Evolutionary conservation across 2,797 vertebrate species (phyloP).

Genomic region (Sebastes matsubarae): DNA sequence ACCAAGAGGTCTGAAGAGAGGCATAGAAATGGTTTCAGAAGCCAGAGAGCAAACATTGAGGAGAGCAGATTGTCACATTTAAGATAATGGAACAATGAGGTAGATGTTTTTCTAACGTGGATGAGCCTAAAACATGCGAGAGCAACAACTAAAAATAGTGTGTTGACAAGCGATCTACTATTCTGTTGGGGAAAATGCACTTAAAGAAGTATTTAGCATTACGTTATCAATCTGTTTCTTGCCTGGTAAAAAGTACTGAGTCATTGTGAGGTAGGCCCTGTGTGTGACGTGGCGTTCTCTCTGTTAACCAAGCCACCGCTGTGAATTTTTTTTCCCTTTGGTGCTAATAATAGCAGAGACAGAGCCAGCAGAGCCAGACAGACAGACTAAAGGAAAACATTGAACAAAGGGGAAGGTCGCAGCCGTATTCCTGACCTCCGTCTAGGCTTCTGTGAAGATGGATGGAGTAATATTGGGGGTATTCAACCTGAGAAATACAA

Average conservation of each 20-base stretch:
- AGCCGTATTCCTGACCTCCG: constrained; percentile 8
- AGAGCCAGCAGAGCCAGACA: constrained; percentile 56
- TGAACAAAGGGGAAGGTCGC: constrained; percentile 35
- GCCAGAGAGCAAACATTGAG: background rate
- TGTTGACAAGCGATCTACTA: background rate
- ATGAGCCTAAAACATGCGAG: background rate
- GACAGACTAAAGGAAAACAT: constrained; percentile 22
- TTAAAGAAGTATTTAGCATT: background rate
- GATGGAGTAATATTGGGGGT: background rate
- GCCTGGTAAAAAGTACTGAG: constrained; percentile 55
- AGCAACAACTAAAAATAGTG: background rate
- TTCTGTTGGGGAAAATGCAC: background rate
- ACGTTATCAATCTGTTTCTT: constrained; percentile 10
- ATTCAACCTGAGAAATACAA: constrained; percentile 33
- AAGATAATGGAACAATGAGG: background rate
- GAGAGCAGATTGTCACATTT: background rate
- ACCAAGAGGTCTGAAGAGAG: constrained; percentile 14
- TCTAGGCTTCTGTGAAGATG: constrained; percentile 10
- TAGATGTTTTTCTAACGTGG: background rate
- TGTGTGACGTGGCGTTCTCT: constrained; percentile 40
- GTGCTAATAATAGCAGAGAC: constrained; percentile 76
- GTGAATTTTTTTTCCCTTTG: background rate
- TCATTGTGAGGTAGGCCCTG: constrained; percentile 54
- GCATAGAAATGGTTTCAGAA: background rate
- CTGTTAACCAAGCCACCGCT: constrained; percentile 31